Evolutionary conservation across 2,888 invertebrate species (phyloP).

Genomic region (Agriotes lineatus): DNA sequence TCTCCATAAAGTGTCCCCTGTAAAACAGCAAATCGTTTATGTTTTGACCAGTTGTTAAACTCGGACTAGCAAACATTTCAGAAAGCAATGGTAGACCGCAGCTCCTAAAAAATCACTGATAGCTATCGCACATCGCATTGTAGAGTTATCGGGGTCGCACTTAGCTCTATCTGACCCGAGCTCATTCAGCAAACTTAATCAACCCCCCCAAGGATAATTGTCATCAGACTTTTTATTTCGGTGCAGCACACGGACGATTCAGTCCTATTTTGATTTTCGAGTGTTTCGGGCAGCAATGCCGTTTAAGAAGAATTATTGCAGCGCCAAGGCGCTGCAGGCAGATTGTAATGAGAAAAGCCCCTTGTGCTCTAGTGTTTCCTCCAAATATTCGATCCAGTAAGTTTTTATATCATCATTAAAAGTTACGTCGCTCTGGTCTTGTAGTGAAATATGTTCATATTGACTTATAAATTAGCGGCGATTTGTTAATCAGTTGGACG

Average conservation of each 20-base stretch:
- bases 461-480: no score
- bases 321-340: not conserved
- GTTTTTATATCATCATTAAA: constrained; percentile 5
- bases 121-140: not conserved
- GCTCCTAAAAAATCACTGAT: not conserved
- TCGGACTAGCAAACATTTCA: no score
- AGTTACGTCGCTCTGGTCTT: not conserved
- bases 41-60: not conserved
- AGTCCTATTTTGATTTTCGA: not conserved
- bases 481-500: no score
- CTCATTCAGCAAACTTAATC: constrained; percentile 7
- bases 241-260: not conserved
- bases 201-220: constrained; percentile 9
- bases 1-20: no score
- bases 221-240: constrained; percentile 2
- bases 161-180: constrained; percentile 23
- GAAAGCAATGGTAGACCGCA: not conserved
- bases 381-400: constrained; percentile 23
- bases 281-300: not conserved
- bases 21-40: no score
- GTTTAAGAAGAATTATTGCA: not conserved
- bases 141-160: constrained; percentile 29
- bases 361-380: not conserved
- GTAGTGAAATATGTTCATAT: no score
- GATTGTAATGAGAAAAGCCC: constrained; percentile 11